A percentile compares a stretch with the other conserved stretches of the same genome.
phyloP scores from a whole-genome alignment of 2,888 invertebrate genomes.

The Gortyna flavago region DNA sequence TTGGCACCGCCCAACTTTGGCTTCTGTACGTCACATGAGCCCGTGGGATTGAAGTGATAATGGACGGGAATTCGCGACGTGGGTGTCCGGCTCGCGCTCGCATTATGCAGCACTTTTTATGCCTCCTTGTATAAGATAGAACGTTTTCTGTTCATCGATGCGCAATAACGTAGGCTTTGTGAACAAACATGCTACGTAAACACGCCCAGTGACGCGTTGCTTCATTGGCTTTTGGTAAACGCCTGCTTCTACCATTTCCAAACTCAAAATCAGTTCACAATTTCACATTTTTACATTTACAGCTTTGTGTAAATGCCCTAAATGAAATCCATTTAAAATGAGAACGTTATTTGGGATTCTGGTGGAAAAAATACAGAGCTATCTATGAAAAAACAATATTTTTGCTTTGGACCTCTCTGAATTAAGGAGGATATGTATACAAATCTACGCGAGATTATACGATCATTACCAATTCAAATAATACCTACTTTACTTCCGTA shows the following conservation, averaged over 20 bases:
- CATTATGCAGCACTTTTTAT: constrained; percentile 85
- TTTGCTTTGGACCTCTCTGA: constrained; percentile 20
- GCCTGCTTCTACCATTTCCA: constrained; percentile 69
- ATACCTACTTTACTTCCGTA: constrained; percentile 56
- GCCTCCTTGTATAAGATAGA: constrained; percentile 71
- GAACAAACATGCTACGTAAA: constrained; percentile 78
- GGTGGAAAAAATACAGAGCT: background rate
- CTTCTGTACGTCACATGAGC: constrained; percentile 86
- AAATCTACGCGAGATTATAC: constrained; percentile 48
- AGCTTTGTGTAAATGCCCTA: background rate
- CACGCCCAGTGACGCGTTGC: constrained; percentile 76
- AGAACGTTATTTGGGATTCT: background rate
- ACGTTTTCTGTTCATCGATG: constrained; percentile 78
- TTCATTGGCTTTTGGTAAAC: constrained; percentile 68
- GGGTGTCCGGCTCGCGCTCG: constrained; percentile 84
- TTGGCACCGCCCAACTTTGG: constrained; percentile 81
- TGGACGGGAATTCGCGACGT: constrained; percentile 84
- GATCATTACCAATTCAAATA: constrained; percentile 55
- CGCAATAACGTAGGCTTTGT: constrained; percentile 83
- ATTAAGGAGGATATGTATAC: constrained; percentile 15
- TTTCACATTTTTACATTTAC: constrained; percentile 15
- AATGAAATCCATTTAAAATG: constrained; percentile 5
- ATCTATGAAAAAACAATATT: background rate
- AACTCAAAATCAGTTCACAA: constrained; percentile 23
- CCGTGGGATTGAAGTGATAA: constrained; percentile 86